These are phyloP conservation scores for Tiliqua scincoides DNA, from an alignment of 2,113 vertebrate species.

Conservation along the genomic window DNA sequence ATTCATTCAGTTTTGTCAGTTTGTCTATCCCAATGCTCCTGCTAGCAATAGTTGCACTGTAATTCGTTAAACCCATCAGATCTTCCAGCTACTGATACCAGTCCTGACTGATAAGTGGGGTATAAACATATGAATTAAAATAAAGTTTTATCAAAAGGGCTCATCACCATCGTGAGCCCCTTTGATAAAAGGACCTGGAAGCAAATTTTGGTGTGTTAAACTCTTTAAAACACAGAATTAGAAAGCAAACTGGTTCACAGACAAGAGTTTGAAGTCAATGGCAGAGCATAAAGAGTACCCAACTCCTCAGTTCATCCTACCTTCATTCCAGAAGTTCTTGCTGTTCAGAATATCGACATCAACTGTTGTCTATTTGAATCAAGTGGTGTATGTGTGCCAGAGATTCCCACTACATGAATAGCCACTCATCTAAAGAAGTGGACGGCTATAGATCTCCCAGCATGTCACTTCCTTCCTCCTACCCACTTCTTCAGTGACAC, in stretches of 20 bases:
- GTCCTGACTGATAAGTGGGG: not conserved
- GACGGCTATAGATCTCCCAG: not conserved
- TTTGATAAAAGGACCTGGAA: not conserved
- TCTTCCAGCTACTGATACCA: not conserved
- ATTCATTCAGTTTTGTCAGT: not conserved
- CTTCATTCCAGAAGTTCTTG: not conserved
- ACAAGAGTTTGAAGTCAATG: not conserved
- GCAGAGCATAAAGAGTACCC: not conserved
- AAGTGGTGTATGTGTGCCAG: not conserved
- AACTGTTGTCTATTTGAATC: not conserved
- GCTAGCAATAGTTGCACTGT: not conserved
- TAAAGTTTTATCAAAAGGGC: too few species aligned
- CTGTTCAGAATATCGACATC: not conserved
- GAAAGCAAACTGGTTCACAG: not conserved
- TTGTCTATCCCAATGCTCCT: not conserved
- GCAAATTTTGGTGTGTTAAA: not conserved
- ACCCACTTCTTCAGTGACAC: not conserved
- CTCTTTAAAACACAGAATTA: not conserved
- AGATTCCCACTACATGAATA: not conserved
- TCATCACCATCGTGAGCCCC: not conserved
- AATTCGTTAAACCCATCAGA: slow-evolving; percentile 5
- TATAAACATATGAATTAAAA: too few species aligned
- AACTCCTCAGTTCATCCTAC: not conserved
- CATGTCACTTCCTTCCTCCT: not conserved
- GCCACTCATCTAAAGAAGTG: not conserved